Evolutionary conservation across 2,113 vertebrate species (phyloP).

Genomic region (Haliaeetus leucogaster): DNA sequence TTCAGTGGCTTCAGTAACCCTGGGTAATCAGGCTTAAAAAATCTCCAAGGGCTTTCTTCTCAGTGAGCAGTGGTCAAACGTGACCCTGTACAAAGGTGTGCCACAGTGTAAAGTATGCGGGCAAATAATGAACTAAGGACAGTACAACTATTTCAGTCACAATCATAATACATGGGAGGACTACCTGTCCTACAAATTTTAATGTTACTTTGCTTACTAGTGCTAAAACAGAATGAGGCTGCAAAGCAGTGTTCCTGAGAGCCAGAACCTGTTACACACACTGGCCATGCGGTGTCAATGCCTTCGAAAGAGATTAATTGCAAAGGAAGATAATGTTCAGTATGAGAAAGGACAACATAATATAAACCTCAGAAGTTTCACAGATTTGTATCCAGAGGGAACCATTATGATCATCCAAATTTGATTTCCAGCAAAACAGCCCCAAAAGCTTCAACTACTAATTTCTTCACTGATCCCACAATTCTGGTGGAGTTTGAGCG

Average conservation of each 20-base stretch:
- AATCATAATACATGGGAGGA: background rate
- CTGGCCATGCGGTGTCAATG: background rate
- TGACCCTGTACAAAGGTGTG: accelerated
- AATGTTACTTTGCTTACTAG: background rate
- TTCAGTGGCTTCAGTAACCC: background rate
- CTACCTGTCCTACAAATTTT: background rate
- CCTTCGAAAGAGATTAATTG: background rate
- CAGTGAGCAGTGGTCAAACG: background rate
- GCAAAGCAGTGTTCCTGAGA: background rate
- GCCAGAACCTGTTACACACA: background rate
- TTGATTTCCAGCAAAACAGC: background rate
- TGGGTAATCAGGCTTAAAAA: background rate
- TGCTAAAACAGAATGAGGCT: background rate
- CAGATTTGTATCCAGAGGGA: background rate
- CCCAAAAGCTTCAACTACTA: background rate
- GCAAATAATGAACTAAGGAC: background rate
- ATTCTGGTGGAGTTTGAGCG: background rate
- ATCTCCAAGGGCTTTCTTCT: background rate
- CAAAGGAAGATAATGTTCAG: background rate
- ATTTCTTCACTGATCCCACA: background rate
- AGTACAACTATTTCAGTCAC: background rate
- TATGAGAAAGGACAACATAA: background rate
- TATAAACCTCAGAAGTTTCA: background rate
- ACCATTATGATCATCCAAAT: background rate
- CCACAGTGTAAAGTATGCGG: background rate